These are phyloP conservation scores for Drosophila nasuta DNA, from an alignment of 1,140 invertebrate species.

Conservation along the genomic window DNA sequence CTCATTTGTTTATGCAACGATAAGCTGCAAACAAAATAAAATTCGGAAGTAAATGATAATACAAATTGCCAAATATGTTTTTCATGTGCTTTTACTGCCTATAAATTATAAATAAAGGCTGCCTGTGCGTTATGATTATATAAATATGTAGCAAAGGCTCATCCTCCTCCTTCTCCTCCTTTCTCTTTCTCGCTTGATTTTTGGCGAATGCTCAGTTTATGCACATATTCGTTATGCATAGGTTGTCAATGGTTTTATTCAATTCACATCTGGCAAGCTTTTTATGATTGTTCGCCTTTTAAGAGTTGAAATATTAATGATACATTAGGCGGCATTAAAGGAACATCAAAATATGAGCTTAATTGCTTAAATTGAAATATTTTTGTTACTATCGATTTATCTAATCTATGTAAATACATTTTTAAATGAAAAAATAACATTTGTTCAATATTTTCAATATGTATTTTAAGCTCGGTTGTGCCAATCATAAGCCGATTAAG, in stretches of 20 bases:
- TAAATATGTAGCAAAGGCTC: neutral
- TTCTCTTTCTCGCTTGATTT: neutral
- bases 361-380: neutral
- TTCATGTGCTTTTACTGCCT: slow-evolving; percentile 48
- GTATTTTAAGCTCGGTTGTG: too few species aligned
- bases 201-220: neutral
- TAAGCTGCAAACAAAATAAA: slow-evolving; percentile 19
- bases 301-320: slow-evolving; percentile 38
- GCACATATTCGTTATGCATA: slow-evolving; percentile 13
- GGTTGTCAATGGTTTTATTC: slow-evolving; percentile 6
- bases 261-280: slow-evolving; percentile 27
- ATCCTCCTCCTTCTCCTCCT: neutral
- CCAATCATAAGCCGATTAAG: slow-evolving; percentile 6
- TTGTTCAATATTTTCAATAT: neutral
- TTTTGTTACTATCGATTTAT: too few species aligned
- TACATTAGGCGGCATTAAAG: slow-evolving; percentile 14
- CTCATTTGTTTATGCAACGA: neutral
- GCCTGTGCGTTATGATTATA: slow-evolving; percentile 19
- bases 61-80: slow-evolving; percentile 16
- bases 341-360: neutral
- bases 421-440: slow-evolving; percentile 9
- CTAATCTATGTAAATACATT: neutral
- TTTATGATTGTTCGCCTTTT: slow-evolving; percentile 20
- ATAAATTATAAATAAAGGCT: slow-evolving; percentile 72
- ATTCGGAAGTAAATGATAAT: neutral